Conservation (phyloP, 2,797 vertebrate species). For the Phoxinus dragarum region DNA sequence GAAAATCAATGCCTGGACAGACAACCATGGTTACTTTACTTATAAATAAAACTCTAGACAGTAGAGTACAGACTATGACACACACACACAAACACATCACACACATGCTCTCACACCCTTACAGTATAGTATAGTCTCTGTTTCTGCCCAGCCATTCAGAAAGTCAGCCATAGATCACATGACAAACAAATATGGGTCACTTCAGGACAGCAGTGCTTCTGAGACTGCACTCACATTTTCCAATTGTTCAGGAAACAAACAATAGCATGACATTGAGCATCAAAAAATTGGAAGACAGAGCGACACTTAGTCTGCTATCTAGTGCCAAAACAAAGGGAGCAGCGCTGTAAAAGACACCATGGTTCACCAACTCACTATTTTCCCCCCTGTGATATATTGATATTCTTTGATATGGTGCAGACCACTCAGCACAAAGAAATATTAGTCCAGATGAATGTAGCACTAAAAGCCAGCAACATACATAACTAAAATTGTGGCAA, state of each 20-base stretch:
- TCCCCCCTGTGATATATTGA: not conserved
- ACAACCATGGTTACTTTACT: not conserved
- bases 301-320: slow-evolving; percentile 41
- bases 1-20: not conserved
- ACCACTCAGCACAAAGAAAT: not conserved
- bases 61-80: slow-evolving; percentile 25
- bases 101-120: slow-evolving; percentile 43
- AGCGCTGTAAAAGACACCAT: slow-evolving; percentile 16
- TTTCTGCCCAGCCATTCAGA: slow-evolving; percentile 47
- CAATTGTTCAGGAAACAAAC: slow-evolving; percentile 65
- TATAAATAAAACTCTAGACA: slow-evolving; percentile 8
- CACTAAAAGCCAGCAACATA: slow-evolving; percentile 4
- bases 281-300: slow-evolving; percentile 34
- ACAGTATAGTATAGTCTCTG: slow-evolving; percentile 62
- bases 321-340: slow-evolving; percentile 45
- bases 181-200: slow-evolving; percentile 58
- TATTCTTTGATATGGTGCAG: not conserved
- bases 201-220: slow-evolving; percentile 50
- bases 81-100: slow-evolving; percentile 1
- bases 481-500: too few species aligned
- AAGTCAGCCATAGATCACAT: slow-evolving; percentile 42
- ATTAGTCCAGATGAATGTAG: not conserved
- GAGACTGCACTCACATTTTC: slow-evolving; percentile 48
- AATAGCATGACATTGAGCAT: slow-evolving; percentile 36
- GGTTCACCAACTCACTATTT: slow-evolving; percentile 1